Evolutionary conservation across 2,797 vertebrate genomes (phyloP).

Genomic region (Phataginus tetradactyla): DNA sequence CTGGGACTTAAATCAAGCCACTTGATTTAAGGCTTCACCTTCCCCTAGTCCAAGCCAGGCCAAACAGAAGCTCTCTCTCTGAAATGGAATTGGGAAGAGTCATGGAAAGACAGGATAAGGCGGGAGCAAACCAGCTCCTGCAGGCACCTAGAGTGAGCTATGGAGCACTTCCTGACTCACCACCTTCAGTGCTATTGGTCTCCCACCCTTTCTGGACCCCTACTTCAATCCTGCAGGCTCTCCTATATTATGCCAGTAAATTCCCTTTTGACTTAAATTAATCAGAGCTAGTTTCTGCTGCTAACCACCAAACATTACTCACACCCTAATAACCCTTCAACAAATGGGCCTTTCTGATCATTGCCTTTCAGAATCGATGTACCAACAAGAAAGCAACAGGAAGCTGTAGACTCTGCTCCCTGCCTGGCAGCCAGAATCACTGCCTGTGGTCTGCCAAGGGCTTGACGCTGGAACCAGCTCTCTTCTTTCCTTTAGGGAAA

Average conservation of each 20-base stretch:
- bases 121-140: not conserved
- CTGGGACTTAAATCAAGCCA: not conserved
- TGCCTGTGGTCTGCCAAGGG: rapidly evolving
- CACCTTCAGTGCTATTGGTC: not conserved
- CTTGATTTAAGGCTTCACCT: no score
- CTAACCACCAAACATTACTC: not conserved
- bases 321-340: not conserved
- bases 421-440: not conserved
- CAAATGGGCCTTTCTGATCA: constrained; percentile 28
- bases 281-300: not conserved
- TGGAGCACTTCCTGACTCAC: not conserved
- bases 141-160: not conserved
- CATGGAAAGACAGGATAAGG: not conserved
- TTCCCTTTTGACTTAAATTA: not conserved
- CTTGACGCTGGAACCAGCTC: not conserved
- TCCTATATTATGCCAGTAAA: not conserved
- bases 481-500: not conserved
- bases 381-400: constrained; percentile 16
- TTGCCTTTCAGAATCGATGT: constrained; percentile 43
- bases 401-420: not conserved
- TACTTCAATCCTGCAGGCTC: not conserved
- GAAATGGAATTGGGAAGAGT: not conserved
- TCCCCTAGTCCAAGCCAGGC: not conserved
- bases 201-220: not conserved
- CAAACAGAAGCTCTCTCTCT: not conserved